A percentile compares a stretch with the other conserved stretches of the same genome.
Conservation (phyloP, 1,140 invertebrate species). For the Whitmania pigra region DNA sequence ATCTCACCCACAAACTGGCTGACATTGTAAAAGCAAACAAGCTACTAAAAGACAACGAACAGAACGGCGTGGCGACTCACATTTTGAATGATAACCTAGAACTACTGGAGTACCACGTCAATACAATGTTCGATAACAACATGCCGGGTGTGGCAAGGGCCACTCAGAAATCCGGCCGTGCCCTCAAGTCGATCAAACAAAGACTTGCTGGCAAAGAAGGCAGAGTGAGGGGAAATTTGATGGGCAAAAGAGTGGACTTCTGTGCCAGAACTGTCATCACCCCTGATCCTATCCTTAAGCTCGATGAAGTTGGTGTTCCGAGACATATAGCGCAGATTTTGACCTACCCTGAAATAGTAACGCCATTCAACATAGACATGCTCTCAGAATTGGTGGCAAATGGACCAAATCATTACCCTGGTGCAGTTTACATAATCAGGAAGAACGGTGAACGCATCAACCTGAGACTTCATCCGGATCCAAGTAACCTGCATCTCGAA, state of each 20-base stretch:
- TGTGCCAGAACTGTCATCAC: conserved; percentile 98
- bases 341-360: conserved; percentile 99
- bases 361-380: conserved; percentile 94
- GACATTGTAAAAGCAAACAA: conserved; percentile 99
- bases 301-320: conserved; percentile 87
- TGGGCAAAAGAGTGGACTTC: conserved; percentile 99
- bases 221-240: conserved; percentile 91
- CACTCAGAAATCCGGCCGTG: conserved; percentile 97
- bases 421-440: conserved; percentile 95
- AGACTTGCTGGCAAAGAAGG: conserved; percentile 78
- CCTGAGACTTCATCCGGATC: conserved; percentile 91
- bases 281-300: conserved; percentile 93
- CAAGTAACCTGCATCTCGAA: conserved; percentile 93
- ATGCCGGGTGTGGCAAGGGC: conserved; percentile 90
- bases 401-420: conserved; percentile 95
- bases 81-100: conserved; percentile 92
- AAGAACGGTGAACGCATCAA: conserved; percentile 98
- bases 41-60: conserved; percentile 82
- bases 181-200: conserved; percentile 87
- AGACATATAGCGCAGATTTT: conserved; percentile 95
- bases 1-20: conserved; percentile 94
- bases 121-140: conserved; percentile 93
- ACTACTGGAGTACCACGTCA: conserved; percentile 96
- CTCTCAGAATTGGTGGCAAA: conserved; percentile 92
- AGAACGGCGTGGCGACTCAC: conserved; percentile 86